Evolutionary conservation across 2,797 vertebrate genomes (phyloP).

Genomic region (Hippocampus kuda): DNA sequence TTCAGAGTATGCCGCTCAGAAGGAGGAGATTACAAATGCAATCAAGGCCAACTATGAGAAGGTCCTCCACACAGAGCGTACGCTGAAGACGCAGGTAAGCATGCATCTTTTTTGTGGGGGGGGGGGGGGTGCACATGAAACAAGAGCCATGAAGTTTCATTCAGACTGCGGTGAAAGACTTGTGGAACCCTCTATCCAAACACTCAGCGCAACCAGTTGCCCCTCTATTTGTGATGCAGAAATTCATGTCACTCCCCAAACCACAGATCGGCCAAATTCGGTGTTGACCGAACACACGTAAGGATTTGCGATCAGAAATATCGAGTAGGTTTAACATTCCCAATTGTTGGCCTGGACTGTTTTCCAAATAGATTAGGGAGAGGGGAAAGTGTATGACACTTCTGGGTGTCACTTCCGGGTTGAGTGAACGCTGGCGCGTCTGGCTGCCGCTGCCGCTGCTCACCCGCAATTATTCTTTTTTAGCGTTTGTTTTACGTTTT

Average conservation of each 20-base stretch:
- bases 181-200: too few species aligned
- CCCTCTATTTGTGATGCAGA: not conserved
- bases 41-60: constrained; percentile 84
- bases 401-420: too few species aligned
- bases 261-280: not conserved
- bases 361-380: too few species aligned
- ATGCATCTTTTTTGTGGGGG: not conserved
- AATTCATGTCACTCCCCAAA: not conserved
- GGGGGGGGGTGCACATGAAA: not conserved
- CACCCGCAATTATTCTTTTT: too few species aligned
- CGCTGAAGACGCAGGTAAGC: constrained; percentile 91
- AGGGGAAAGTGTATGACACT: too few species aligned
- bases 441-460: too few species aligned
- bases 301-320: not conserved
- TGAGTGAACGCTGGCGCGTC: too few species aligned
- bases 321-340: not conserved
- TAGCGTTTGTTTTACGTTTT: too few species aligned
- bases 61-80: constrained; percentile 80
- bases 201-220: too few species aligned
- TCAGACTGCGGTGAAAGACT: not conserved
- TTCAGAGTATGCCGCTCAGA: constrained; percentile 74
- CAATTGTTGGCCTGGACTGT: not conserved
- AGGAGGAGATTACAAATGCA: constrained; percentile 75
- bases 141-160: not conserved
- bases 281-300: too few species aligned